phyloP scores from a whole-genome alignment of 2,113 vertebrate species.

The Edolisoma coerulescens region DNA sequence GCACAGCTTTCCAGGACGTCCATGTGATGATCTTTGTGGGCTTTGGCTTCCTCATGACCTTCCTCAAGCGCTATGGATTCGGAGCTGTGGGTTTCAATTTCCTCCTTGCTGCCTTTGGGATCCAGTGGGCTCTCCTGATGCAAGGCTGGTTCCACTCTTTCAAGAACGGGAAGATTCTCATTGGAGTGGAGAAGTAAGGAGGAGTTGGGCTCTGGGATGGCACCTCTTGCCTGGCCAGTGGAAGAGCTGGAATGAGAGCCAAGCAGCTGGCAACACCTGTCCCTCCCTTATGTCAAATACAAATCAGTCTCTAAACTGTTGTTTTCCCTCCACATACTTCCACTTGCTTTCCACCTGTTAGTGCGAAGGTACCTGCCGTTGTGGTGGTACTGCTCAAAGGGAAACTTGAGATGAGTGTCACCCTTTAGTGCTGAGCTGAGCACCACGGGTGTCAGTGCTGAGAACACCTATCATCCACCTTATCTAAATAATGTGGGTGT shows the following conservation, averaged over 20 bases:
- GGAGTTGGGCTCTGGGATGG: not conserved
- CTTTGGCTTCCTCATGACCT: conserved; percentile 97
- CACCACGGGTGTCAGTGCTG: not conserved
- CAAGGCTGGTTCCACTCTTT: conserved; percentile 92
- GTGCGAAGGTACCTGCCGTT: not conserved
- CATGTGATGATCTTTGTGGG: conserved; percentile 98
- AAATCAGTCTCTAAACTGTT: not conserved
- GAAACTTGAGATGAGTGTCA: not conserved
- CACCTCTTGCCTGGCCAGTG: not conserved
- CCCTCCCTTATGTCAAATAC: not conserved
- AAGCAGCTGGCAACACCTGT: not conserved
- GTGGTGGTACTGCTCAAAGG: not conserved
- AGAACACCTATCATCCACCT: not conserved
- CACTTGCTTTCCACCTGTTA: not conserved
- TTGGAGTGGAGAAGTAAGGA: conserved; percentile 86
- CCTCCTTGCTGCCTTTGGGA: conserved; percentile 89
- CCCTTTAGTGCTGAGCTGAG: not conserved
- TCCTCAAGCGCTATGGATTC: conserved; percentile 92
- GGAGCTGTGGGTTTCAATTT: conserved; percentile 93
- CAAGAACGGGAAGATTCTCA: conserved; percentile 75
- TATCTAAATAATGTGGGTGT: not conserved
- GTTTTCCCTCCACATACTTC: not conserved
- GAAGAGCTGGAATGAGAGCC: not conserved
- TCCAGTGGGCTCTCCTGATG: conserved; percentile 98
- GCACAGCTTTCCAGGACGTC: conserved; percentile 93